Conservation (phyloP, 2,888 invertebrate genomes). For the Rapana venosa region DNA sequence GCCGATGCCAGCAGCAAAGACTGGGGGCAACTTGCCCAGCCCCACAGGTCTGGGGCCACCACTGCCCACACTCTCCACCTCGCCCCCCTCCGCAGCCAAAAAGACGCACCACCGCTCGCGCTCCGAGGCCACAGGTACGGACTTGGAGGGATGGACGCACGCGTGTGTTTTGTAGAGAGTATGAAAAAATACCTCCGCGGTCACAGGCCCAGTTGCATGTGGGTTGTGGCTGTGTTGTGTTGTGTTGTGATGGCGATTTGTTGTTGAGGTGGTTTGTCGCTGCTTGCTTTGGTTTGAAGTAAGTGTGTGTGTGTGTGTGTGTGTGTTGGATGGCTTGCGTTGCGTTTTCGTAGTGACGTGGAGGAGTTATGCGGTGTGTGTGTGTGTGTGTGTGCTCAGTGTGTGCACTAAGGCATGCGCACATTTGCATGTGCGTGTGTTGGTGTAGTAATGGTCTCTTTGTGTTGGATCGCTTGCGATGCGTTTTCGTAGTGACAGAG, state of each 20-base stretch:
- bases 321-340: neutral
- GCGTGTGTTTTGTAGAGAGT: too few relatives aligned
- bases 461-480: too few relatives aligned
- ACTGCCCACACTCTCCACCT: constrained; percentile 31
- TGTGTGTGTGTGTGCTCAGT: neutral
- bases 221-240: neutral
- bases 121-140: constrained; percentile 85
- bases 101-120: constrained; percentile 90
- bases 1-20: constrained; percentile 68
- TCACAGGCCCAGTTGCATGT: neutral
- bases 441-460: too few relatives aligned
- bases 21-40: constrained; percentile 62
- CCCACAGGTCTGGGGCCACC: constrained; percentile 41
- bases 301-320: neutral
- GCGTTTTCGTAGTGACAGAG: too few relatives aligned
- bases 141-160: too few relatives aligned
- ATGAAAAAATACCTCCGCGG: too few relatives aligned
- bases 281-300: too few relatives aligned
- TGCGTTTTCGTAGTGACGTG: too few relatives aligned
- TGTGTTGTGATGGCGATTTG: neutral
- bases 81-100: constrained; percentile 78
- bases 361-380: neutral
- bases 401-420: neutral
- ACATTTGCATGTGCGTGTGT: too few relatives aligned
- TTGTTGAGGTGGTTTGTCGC: neutral